Evolutionary conservation across 1,140 invertebrate genomes (phyloP).

Genomic region (Halictus rubicundus): DNA sequence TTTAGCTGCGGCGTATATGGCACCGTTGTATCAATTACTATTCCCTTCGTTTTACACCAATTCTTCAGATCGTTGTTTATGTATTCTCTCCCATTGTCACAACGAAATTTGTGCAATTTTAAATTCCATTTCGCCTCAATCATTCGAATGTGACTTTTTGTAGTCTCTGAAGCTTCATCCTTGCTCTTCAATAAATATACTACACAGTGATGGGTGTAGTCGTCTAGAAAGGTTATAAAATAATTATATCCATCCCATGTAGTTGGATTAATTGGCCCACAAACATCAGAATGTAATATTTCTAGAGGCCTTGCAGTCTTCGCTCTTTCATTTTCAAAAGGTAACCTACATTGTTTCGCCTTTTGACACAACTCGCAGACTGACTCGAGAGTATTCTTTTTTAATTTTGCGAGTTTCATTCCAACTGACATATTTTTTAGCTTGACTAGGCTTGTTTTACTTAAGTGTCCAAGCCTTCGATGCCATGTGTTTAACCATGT

Average conservation of each 20-base stretch:
- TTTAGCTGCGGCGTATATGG: constrained; percentile 74
- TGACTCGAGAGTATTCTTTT: neutral
- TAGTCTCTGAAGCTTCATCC: constrained; percentile 64
- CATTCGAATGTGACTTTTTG: constrained; percentile 60
- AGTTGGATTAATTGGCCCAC: neutral
- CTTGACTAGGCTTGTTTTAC: neutral
- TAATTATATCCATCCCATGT: too few relatives aligned
- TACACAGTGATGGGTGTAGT: neutral
- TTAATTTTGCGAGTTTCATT: neutral
- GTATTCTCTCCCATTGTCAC: constrained; percentile 70
- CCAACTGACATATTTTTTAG: neutral
- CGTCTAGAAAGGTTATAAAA: neutral
- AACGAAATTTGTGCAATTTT: constrained; percentile 56
- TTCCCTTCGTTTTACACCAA: constrained; percentile 64
- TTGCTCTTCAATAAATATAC: constrained; percentile 71
- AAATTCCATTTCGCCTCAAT: constrained; percentile 51
- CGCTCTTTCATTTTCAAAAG: neutral
- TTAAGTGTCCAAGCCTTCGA: neutral
- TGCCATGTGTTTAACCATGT: neutral
- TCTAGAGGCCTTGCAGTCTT: neutral
- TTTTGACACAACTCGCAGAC: neutral
- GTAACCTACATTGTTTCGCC: neutral
- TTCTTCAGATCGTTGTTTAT: constrained; percentile 50
- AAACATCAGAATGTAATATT: neutral
- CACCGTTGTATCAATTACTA: constrained; percentile 52